Conservation (phyloP, 2,888 invertebrate genomes). For the Xanthorhoe spadicearia region DNA sequence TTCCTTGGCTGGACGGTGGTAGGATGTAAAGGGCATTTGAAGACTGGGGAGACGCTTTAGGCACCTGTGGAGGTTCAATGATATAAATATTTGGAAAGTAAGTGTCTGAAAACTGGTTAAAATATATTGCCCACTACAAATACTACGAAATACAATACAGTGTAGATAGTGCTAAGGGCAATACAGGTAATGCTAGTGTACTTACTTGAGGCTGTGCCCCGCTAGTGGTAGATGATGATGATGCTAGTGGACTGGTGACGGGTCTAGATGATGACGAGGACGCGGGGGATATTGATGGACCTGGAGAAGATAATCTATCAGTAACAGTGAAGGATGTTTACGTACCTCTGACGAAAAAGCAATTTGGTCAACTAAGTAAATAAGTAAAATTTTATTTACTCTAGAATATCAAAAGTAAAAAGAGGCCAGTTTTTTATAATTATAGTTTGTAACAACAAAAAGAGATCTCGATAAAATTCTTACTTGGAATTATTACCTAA, state of each 20-base stretch:
- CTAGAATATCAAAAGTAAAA: no score
- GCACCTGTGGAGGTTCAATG: constrained; percentile 59
- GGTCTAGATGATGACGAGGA: constrained; percentile 71
- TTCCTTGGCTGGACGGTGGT: constrained; percentile 72
- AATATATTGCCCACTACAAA: not conserved
- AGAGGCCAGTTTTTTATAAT: no score
- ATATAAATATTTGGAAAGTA: not conserved
- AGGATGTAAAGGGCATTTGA: constrained; percentile 72
- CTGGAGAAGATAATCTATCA: constrained; percentile 38
- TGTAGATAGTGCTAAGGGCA: not conserved
- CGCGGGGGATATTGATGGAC: constrained; percentile 66
- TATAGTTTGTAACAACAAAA: no score
- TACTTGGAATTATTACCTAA: no score
- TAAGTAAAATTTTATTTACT: no score
- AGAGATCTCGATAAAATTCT: no score
- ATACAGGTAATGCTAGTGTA: constrained; percentile 16
- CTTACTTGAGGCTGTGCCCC: constrained; percentile 79
- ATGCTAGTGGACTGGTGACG: constrained; percentile 66
- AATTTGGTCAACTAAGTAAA: no score
- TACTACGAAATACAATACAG: not conserved
- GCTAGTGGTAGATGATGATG: constrained; percentile 66
- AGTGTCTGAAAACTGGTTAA: not conserved
- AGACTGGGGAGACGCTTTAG: constrained; percentile 68
- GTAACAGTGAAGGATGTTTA: not conserved
- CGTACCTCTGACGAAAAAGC: no score